Conservation (phyloP, 2,888 invertebrate species). For the Dryocosmus kuriphilus region DNA sequence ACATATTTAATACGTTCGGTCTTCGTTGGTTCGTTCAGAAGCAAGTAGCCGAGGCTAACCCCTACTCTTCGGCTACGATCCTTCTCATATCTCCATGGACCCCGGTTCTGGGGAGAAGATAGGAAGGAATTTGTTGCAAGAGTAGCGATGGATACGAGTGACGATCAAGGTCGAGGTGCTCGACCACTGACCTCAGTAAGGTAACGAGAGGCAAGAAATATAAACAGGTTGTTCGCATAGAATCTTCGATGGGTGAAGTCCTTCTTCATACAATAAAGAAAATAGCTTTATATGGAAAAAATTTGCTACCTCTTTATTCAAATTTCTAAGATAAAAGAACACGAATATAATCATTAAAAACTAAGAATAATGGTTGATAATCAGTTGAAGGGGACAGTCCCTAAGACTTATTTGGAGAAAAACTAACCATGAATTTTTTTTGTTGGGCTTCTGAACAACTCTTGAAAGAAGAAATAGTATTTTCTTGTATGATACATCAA, state of each 20-base stretch:
- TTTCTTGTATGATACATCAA: too few species aligned
- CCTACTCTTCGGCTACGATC: slow-evolving; percentile 58
- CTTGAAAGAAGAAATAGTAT: too few species aligned
- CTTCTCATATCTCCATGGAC: slow-evolving; percentile 58
- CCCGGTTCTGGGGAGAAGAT: slow-evolving; percentile 21
- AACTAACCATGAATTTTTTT: too few species aligned
- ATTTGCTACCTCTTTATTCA: neutral
- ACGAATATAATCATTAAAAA: too few species aligned
- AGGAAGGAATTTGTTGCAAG: slow-evolving; percentile 12
- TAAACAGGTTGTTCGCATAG: neutral
- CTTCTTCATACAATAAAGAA: neutral
- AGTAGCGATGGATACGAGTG: slow-evolving; percentile 26
- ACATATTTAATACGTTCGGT: slow-evolving; percentile 69
- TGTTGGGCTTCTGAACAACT: too few species aligned
- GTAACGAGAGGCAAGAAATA: neutral
- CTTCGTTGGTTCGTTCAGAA: slow-evolving; percentile 33
- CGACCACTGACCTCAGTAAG: slow-evolving; percentile 6
- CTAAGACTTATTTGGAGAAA: too few species aligned
- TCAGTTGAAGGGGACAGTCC: too few species aligned
- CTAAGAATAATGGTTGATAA: too few species aligned
- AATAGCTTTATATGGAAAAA: neutral
- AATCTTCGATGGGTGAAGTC: neutral
- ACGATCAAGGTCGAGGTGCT: slow-evolving; percentile 13
- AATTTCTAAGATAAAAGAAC: too few species aligned
- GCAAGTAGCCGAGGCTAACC: slow-evolving; percentile 62